phyloP scores from a whole-genome alignment of 2,888 invertebrate species.

The Smittia aterrima region DNA sequence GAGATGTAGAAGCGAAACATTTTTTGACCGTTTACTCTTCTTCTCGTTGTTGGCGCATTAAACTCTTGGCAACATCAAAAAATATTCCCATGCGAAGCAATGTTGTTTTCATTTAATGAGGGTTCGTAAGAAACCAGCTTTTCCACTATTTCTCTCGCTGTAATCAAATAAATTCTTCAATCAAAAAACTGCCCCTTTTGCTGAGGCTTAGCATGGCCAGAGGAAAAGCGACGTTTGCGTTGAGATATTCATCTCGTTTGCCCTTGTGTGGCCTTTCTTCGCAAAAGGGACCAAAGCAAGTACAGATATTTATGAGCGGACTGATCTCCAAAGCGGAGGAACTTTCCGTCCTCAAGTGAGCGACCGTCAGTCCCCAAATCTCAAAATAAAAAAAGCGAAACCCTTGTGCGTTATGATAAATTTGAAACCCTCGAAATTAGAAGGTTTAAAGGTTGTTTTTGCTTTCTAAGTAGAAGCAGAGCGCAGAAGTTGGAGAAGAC shows the following conservation, averaged over 20 bases:
- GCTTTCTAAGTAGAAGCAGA: not conserved
- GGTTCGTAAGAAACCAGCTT: slow-evolving; percentile 20
- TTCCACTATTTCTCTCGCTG: slow-evolving; percentile 9
- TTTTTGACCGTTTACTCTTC: not conserved
- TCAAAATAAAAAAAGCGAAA: not conserved
- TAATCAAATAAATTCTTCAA: slow-evolving; percentile 12
- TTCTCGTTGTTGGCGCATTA: not conserved
- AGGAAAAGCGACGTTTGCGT: not conserved
- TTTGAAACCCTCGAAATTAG: slow-evolving; percentile 9
- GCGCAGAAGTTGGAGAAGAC: not conserved
- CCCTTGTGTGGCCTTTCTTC: not conserved
- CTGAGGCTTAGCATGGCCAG: not conserved
- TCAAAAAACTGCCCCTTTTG: not conserved
- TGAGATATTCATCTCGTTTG: not conserved
- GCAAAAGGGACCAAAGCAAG: not conserved
- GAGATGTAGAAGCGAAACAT: not conserved
- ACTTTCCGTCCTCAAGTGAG: not conserved
- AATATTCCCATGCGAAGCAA: not conserved
- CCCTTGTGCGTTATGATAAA: not conserved
- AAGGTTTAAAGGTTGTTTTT: slow-evolving; percentile 1
- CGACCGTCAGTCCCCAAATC: not conserved
- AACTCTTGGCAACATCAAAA: not conserved
- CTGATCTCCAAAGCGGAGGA: not conserved
- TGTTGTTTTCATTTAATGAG: not conserved
- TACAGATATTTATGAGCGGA: not conserved